Conservation (phyloP, 2,888 invertebrate genomes). For the Anoncus sp. region DNA sequence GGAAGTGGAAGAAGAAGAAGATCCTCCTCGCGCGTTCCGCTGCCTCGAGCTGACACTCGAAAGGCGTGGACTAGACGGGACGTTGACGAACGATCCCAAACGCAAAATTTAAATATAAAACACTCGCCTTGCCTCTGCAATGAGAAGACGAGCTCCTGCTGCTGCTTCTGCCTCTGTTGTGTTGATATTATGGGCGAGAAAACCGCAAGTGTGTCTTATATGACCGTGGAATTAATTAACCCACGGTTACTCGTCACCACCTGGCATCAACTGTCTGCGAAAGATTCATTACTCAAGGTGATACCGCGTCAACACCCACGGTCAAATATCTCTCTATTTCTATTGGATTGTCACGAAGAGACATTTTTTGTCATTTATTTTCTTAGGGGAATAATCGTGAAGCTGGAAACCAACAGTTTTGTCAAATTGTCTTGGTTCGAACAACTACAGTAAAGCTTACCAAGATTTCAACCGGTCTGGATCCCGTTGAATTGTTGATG, state of each 20-base stretch:
- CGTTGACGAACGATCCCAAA: conserved; percentile 63
- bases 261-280: conserved; percentile 54
- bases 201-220: conserved; percentile 20
- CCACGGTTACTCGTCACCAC: conserved; percentile 60
- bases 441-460: conserved; percentile 21
- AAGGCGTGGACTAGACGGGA: conserved; percentile 65
- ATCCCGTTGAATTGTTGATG: conserved; percentile 4
- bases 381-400: too few relatives aligned
- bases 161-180: conserved; percentile 8
- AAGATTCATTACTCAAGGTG: conserved; percentile 54
- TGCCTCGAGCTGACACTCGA: conserved; percentile 60
- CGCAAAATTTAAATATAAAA: conserved; percentile 64
- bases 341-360: neutral
- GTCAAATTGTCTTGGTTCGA: too few relatives aligned
- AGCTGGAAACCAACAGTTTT: neutral
- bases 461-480: conserved; percentile 17
- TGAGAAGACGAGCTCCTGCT: conserved; percentile 17
- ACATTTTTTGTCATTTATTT: conserved; percentile 19
- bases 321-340: conserved; percentile 34
- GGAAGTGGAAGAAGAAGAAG: conserved; percentile 47
- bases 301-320: conserved; percentile 30
- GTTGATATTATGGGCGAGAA: conserved; percentile 5
- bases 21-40: conserved; percentile 58
- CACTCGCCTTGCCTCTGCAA: conserved; percentile 32
- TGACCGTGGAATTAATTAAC: conserved; percentile 57